Evolutionary conservation across 2,888 invertebrate species (phyloP).

Genomic region (Bombylius discolor): DNA sequence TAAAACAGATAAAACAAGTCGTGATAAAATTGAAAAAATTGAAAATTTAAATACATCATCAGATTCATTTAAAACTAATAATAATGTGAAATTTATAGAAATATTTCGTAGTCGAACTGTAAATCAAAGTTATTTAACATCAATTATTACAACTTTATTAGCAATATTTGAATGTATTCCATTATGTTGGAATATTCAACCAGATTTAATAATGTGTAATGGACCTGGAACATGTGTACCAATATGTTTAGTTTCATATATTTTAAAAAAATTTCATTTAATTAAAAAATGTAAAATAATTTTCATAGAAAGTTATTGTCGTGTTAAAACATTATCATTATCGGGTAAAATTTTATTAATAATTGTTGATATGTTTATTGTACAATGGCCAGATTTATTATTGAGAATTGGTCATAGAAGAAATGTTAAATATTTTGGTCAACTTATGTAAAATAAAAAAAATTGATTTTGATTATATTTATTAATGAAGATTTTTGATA

Average conservation of each 20-base stretch:
- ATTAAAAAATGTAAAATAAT: slow-evolving; percentile 56
- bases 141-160: slow-evolving; percentile 62
- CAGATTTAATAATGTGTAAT: slow-evolving; percentile 78
- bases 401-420: slow-evolving; percentile 43
- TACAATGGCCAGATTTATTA: slow-evolving; percentile 68
- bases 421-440: slow-evolving; percentile 61
- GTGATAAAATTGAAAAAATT: slow-evolving; percentile 47
- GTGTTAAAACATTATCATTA: slow-evolving; percentile 79
- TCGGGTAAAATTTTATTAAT: slow-evolving; percentile 75
- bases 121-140: slow-evolving; percentile 68
- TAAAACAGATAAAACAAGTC: slow-evolving; percentile 62
- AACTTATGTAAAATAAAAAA: not conserved
- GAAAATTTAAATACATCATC: slow-evolving; percentile 30
- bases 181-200: slow-evolving; percentile 52
- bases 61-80: slow-evolving; percentile 10
- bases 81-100: slow-evolving; percentile 18
- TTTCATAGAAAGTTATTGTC: slow-evolving; percentile 90
- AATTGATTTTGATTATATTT: no score
- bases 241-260: slow-evolving; percentile 63
- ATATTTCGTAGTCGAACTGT: slow-evolving; percentile 82
- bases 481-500: no score
- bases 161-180: slow-evolving; percentile 58
- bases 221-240: slow-evolving; percentile 97
- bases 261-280: slow-evolving; percentile 57
- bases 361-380: slow-evolving; percentile 73